Percentiles rank a stretch among this genome's conserved stretches.
phyloP scores from a whole-genome alignment of 2,888 invertebrate genomes.

The Mycalesis mineus region DNA sequence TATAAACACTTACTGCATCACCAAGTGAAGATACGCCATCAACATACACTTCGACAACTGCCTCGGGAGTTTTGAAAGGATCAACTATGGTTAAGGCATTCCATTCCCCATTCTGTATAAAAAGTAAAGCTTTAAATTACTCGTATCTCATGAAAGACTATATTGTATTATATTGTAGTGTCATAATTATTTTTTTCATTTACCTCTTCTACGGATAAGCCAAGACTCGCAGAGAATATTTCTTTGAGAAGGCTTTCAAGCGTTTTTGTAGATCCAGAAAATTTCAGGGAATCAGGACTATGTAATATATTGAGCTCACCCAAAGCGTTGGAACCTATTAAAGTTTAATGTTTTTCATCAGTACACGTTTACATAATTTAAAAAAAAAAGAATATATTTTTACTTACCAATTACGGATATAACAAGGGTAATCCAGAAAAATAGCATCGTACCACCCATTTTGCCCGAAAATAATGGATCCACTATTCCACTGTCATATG shows the following conservation, averaged over 20 bases:
- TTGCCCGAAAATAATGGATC: slow-evolving; percentile 43
- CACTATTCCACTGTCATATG: slow-evolving; percentile 64
- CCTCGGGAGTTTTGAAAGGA: slow-evolving; percentile 86
- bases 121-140: neutral
- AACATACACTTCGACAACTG: slow-evolving; percentile 82
- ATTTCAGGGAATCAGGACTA: slow-evolving; percentile 82
- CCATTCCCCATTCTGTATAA: slow-evolving; percentile 81
- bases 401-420: slow-evolving; percentile 62
- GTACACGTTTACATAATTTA: neutral
- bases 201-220: slow-evolving; percentile 85
- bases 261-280: slow-evolving; percentile 81
- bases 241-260: slow-evolving; percentile 83
- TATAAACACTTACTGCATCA: slow-evolving; percentile 48
- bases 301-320: slow-evolving; percentile 84
- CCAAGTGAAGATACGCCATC: slow-evolving; percentile 82
- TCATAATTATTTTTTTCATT: neutral
- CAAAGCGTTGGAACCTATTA: slow-evolving; percentile 71
- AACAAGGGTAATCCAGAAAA: slow-evolving; percentile 59
- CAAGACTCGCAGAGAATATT: slow-evolving; percentile 83
- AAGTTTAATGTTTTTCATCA: slow-evolving; percentile 8
- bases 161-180: neutral
- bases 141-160: neutral
- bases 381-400: slow-evolving; percentile 7
- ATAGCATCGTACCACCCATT: slow-evolving; percentile 61
- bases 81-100: slow-evolving; percentile 81